Base-by-base conservation (phyloP, 2,888 invertebrate species). In the Drosophila diplacantha region DNA sequence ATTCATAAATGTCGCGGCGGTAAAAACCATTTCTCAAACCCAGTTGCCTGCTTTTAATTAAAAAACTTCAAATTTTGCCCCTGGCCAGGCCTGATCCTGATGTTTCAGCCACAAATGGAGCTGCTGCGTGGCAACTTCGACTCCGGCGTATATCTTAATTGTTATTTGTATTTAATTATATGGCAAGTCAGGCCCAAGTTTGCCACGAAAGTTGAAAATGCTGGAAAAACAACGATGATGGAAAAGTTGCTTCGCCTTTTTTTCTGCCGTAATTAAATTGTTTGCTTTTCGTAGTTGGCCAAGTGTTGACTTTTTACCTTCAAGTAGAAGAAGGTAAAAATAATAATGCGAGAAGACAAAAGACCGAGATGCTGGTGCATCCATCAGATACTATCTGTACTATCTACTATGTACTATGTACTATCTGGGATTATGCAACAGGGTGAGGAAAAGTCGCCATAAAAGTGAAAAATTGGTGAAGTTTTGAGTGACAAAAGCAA, bases 141-240 rank as follows among this genome's bases (percentile, higher is more conserved):
- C 38, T 57, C 29, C 47, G 39, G 39, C 38, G 34, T 51, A 38
- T 61, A 58, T 62, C 62, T 63, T 70, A 68, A 74, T 74, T 70
- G 54, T 65, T 77, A 70, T 77, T 81, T 74, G 72, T 52, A 68
- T 71, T 72, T 67, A 72, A 77, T 81, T 74, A 74, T 69, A 68
- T 56, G 57, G 53, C 50, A 50, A 67, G 49, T 34, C 47, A 37
- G 32, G 20, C 57, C 35, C 39, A 46, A 49, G 57, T 51, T 67
- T 53, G 63, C 49, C 32, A 49, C 52, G 51, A 61, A 61, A 65
- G 65, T 44, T 55, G 39, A 51, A 64, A 61, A 49, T 61, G 47
- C 24, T 59, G 53, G 18, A 34, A 64, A 53, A 65, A 50, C 44
- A 55, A 64, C 41, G 22, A 57, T 20, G 52, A 5, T 20, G 53